Base-by-base conservation (phyloP, 2,888 invertebrate species). In the Tubulanus polymorphus region DNA sequence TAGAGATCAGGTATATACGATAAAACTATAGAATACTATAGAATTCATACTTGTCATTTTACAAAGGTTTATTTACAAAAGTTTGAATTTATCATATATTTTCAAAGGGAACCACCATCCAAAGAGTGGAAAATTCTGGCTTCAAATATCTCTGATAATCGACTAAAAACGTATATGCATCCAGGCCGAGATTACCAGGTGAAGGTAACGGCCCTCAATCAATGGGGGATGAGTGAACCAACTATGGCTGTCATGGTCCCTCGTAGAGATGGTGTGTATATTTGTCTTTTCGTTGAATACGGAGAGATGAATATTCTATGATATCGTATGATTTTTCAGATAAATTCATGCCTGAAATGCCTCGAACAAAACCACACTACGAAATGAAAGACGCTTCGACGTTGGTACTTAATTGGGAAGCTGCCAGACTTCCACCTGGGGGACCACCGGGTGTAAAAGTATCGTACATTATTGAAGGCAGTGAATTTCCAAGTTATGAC, bases 141-240 rank as follows among this genome's bases (percentile, higher is more conserved):
- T 10, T 59, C 69, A 0, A 69, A 71, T 27, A 41, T 71, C 32
- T 6, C 52, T 67, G 30, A 67, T n/a, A n/a, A n/a, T n/a, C n/a
- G n/a, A n/a, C n/a, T n/a, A n/a, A n/a, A n/a, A n/a, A n/a, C n/a
- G n/a, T n/a, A 41, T 47, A 70, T 99, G 60, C 89, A 91, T 72
- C 92, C 95, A 1, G 92, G 92, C 82, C 85, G 91, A 63, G 95
- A 96, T 81, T 99, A 97, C 82, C 90, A 90, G 80, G 93, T 96
- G 83, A 85, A 96, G 59, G 87, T 96, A 30, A 85, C 95, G 28
- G 95, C 96, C 2, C 93, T 94, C 76, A 97, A 96, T 81, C 90
- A 92, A 77, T 92, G 89, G 77, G 96, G 96, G 48, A 87, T 93
- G 62, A 93, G 93, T 79, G 95, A 95, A 75, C 94, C 96, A 41